These are phyloP conservation scores for Drosophila melanica DNA, from an alignment of 1,140 invertebrate genomes.

Conservation along the genomic window DNA sequence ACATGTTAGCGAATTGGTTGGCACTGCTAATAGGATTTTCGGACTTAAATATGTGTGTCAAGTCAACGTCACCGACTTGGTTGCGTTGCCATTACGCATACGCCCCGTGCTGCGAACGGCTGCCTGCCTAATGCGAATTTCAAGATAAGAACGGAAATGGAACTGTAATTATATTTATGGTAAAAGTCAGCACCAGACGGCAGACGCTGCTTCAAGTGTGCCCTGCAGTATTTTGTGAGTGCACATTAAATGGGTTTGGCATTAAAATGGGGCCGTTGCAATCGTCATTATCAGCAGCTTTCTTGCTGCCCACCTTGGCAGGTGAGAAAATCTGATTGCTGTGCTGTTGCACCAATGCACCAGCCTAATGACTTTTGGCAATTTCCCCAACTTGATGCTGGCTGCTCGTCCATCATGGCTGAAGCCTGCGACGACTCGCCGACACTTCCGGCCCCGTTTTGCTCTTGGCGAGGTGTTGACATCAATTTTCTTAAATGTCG, in stretches of 20 bases:
- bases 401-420: slow-evolving; percentile 6
- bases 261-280: slow-evolving; percentile 47
- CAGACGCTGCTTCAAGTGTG: not conserved
- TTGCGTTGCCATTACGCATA: slow-evolving; percentile 39
- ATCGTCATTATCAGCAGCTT: slow-evolving; percentile 10
- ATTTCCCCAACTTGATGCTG: slow-evolving; percentile 65
- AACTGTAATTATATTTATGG: slow-evolving; percentile 75
- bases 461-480: slow-evolving; percentile 41
- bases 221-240: slow-evolving; percentile 9
- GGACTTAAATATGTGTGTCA: not conserved
- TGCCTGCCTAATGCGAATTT: slow-evolving; percentile 18
- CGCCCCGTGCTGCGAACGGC: slow-evolving; percentile 32
- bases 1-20: no score
- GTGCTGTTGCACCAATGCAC: slow-evolving; percentile 57
- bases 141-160: slow-evolving; percentile 62
- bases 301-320: slow-evolving; percentile 24
- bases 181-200: slow-evolving; percentile 22
- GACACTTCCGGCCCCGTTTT: slow-evolving; percentile 39
- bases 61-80: not conserved
- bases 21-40: not conserved
- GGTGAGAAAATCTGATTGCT: slow-evolving; percentile 59
- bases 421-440: slow-evolving; percentile 10
- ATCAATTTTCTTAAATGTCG: slow-evolving; percentile 65
- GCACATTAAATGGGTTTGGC: slow-evolving; percentile 37
- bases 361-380: slow-evolving; percentile 78